phyloP scores from a whole-genome alignment of 2,888 invertebrate species.

The Drosophila tanythrix region DNA sequence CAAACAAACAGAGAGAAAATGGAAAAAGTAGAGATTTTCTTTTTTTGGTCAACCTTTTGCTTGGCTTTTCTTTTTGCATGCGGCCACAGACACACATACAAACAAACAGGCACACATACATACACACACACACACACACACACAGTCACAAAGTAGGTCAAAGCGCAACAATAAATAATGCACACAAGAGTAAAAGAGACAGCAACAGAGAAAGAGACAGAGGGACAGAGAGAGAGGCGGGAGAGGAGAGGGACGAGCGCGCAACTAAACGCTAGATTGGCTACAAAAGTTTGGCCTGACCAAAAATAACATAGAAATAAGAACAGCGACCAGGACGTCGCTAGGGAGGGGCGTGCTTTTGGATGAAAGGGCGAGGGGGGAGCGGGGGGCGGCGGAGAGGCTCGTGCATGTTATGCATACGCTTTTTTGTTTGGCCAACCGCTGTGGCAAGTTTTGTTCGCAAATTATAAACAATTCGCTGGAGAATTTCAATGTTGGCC shows the following conservation, averaged over 20 bases:
- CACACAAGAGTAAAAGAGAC: slow-evolving; percentile 13
- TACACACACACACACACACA: slow-evolving; percentile 32
- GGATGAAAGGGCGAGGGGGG: neutral
- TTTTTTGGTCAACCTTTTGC: slow-evolving; percentile 60
- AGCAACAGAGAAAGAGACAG: slow-evolving; percentile 1
- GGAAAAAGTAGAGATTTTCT: slow-evolving; percentile 24
- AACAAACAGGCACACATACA: slow-evolving; percentile 42
- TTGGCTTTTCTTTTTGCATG: slow-evolving; percentile 50
- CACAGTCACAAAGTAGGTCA: slow-evolving; percentile 4
- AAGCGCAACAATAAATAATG: slow-evolving; percentile 8
- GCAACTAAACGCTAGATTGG: slow-evolving; percentile 71
- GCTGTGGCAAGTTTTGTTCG: slow-evolving; percentile 57
- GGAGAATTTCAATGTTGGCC: slow-evolving; percentile 53
- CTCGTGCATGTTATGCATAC: slow-evolving; percentile 26
- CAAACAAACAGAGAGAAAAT: slow-evolving; percentile 36
- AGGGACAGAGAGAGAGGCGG: neutral
- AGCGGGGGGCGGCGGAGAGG: neutral
- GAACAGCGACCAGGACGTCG: slow-evolving; percentile 25
- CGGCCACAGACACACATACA: slow-evolving; percentile 45
- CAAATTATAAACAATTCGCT: slow-evolving; percentile 71
- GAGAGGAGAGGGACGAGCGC: slow-evolving; percentile 12
- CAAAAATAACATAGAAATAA: neutral
- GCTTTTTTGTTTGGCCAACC: slow-evolving; percentile 29
- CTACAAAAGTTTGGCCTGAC: slow-evolving; percentile 62
- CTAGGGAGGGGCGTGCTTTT: slow-evolving; percentile 13